Evolutionary conservation across 1,140 invertebrate genomes (phyloP).

Genomic region (Lordiphosa stackelbergi): DNA sequence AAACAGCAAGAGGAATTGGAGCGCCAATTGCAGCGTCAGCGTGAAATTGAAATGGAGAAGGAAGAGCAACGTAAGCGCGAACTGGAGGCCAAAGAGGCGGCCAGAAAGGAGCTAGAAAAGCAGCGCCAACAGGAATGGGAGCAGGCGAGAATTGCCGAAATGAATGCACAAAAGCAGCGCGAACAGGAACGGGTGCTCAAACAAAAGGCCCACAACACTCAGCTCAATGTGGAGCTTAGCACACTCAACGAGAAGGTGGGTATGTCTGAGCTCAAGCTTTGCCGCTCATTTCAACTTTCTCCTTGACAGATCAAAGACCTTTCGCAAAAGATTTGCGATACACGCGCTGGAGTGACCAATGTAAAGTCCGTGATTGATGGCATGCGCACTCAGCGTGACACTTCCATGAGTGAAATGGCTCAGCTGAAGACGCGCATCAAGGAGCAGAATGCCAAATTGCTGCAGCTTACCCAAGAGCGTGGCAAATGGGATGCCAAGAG

Average conservation of each 20-base stretch:
- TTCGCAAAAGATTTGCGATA: conserved; percentile 91
- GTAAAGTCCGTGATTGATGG: conserved; percentile 97
- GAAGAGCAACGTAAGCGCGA: conserved; percentile 86
- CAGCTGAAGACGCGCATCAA: conserved; percentile 90
- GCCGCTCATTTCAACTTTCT: conserved; percentile 3
- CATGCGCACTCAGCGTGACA: conserved; percentile 94
- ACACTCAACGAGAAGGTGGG: conserved; percentile 85
- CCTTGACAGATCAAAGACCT: conserved; percentile 83
- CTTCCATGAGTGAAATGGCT: conserved; percentile 92
- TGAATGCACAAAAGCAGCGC: conserved; percentile 89
- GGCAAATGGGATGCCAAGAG: conserved; percentile 87
- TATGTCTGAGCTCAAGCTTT: neutral
- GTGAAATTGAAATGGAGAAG: conserved; percentile 89
- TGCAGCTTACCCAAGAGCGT: conserved; percentile 90
- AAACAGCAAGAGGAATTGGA: conserved; percentile 82
- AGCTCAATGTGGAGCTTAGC: conserved; percentile 80
- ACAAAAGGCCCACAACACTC: conserved; percentile 93
- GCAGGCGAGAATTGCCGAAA: conserved; percentile 91
- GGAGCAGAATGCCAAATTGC: conserved; percentile 89
- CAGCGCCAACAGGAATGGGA: conserved; percentile 98
- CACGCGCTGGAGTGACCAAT: conserved; percentile 91
- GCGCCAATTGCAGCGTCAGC: conserved; percentile 79
- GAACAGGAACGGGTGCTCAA: conserved; percentile 93
- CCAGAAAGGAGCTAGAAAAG: conserved; percentile 92
- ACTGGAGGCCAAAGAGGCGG: conserved; percentile 88